phyloP scores from a whole-genome alignment of 1,140 invertebrate genomes.

The Pentalonia nigronervosa region DNA sequence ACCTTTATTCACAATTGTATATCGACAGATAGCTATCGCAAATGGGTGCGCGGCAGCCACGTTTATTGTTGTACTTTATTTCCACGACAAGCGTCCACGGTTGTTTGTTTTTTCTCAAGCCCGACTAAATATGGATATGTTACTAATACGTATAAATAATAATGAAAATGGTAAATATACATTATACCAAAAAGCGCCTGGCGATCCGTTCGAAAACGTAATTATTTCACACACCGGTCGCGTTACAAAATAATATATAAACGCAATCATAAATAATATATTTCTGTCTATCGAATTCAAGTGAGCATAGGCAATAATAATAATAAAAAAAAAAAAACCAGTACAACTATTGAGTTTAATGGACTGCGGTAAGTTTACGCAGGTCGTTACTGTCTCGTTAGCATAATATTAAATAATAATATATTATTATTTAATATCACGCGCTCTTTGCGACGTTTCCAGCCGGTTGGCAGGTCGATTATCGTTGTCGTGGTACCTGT shows the following conservation, averaged over 20 bases:
- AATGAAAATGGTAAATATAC: background rate
- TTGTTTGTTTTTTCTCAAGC: background rate
- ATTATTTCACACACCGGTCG: background rate
- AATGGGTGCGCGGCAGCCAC: background rate
- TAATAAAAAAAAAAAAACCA: background rate
- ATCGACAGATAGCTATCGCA: background rate
- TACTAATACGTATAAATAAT: no score
- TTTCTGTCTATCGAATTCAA: background rate
- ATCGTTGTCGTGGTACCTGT: background rate
- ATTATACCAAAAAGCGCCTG: background rate
- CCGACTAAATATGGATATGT: background rate
- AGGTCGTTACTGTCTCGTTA: background rate
- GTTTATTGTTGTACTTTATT: background rate
- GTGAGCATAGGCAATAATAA: background rate
- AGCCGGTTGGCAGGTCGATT: background rate
- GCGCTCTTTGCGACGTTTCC: background rate
- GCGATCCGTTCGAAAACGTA: background rate
- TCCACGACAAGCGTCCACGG: background rate
- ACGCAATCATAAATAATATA: background rate
- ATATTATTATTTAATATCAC: slow-evolving; percentile 29
- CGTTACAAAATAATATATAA: background rate
- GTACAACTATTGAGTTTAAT: background rate
- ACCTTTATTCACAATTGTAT: no score
- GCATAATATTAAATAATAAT: background rate
- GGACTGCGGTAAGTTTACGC: background rate